phyloP scores from a whole-genome alignment of 2,113 vertebrate genomes.

The Callionymus lyra region DNA sequence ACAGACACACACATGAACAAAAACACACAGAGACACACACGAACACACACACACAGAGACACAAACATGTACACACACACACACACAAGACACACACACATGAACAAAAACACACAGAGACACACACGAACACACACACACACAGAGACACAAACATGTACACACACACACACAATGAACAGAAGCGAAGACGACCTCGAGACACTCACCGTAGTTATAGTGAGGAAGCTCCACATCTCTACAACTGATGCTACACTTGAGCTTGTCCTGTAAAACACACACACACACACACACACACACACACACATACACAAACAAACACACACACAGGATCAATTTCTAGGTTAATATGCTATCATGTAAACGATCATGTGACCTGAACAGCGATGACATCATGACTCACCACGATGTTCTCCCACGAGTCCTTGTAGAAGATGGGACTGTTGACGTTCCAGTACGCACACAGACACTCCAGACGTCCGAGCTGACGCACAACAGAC shows the following conservation, averaged over 20 bases:
- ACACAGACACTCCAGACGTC: slow-evolving; percentile 82
- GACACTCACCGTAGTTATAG: slow-evolving; percentile 76
- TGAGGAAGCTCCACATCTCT: slow-evolving; percentile 56
- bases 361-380: too few species aligned
- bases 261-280: slow-evolving; percentile 55
- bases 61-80: too few species aligned
- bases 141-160: neutral
- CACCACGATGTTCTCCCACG: slow-evolving; percentile 83
- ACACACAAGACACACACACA: too few species aligned
- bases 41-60: neutral
- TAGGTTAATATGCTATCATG: too few species aligned
- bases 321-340: too few species aligned
- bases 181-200: too few species aligned
- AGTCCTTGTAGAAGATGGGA: slow-evolving; percentile 69
- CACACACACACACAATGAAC: too few species aligned
- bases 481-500: slow-evolving; percentile 73
- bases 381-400: slow-evolving; percentile 22
- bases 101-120: too few species aligned
- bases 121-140: slow-evolving; percentile 66
- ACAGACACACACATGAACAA: too few species aligned
- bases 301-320: neutral
- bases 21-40: slow-evolving; percentile 80
- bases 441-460: slow-evolving; percentile 89
- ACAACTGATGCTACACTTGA: slow-evolving; percentile 77
- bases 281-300: neutral